Percentiles rank a stretch among this genome's conserved stretches.
Conservation (phyloP, 2,113 vertebrate species). For the Crypturellus undulatus region DNA sequence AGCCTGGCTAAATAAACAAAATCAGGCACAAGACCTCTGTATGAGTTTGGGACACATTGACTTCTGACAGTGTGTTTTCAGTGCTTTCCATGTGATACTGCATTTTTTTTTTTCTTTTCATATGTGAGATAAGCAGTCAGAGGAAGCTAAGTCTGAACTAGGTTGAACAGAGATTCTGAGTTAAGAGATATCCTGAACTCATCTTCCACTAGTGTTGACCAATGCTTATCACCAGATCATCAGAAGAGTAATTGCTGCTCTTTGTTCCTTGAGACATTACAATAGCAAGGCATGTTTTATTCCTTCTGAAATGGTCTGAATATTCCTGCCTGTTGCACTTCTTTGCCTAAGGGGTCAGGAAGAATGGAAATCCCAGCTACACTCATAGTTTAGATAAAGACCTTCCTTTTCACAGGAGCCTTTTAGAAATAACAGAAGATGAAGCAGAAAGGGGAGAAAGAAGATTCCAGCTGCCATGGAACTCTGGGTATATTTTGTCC, state of each 20-base stretch:
- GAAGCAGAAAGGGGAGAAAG: neutral
- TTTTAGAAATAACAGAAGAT: neutral
- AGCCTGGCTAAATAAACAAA: neutral
- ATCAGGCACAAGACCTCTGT: neutral
- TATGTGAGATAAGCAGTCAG: neutral
- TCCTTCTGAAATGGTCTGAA: neutral
- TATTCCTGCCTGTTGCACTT: neutral
- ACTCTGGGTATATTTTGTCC: neutral
- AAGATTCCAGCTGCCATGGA: neutral
- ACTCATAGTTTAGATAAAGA: neutral
- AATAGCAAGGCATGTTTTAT: neutral
- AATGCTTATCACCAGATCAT: neutral
- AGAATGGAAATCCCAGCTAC: neutral
- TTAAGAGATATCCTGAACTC: neutral
- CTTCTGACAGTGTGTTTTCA: neutral
- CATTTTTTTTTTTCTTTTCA: neutral
- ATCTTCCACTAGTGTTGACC: neutral
- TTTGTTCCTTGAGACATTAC: neutral
- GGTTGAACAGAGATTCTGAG: neutral
- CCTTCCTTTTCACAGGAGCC: neutral
- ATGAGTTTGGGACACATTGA: neutral
- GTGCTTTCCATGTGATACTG: neutral
- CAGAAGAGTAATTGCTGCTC: neutral
- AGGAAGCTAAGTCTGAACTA: neutral
- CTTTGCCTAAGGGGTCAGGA: neutral